A percentile compares a stretch with the other conserved stretches of the same genome.
Evolutionary conservation across 2,888 invertebrate genomes (phyloP).

Genomic region (Calameuta pallipes): DNA sequence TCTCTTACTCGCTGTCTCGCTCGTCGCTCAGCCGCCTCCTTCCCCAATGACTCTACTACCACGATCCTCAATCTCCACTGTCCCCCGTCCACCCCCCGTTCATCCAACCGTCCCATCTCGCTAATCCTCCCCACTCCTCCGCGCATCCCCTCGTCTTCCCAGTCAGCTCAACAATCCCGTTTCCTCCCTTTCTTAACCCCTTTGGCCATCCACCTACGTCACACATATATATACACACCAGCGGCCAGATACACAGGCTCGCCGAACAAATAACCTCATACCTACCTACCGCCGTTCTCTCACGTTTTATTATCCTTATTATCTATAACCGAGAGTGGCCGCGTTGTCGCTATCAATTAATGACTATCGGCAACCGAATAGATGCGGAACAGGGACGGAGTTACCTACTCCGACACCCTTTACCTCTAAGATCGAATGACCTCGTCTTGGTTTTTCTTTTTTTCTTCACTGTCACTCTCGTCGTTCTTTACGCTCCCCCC

Average conservation of each 20-base stretch:
- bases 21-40: slow-evolving; percentile 6
- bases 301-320: not conserved
- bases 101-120: not conserved
- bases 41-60: slow-evolving; percentile 12
- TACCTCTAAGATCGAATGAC: not conserved
- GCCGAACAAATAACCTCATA: not conserved
- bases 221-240: not conserved
- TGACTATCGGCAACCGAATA: not conserved
- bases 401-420: not conserved
- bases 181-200: slow-evolving; percentile 14
- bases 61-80: too few species aligned
- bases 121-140: not conserved
- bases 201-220: not conserved
- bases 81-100: too few species aligned
- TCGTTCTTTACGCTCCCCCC: not conserved
- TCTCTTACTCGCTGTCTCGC: too few species aligned
- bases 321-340: not conserved
- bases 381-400: not conserved
- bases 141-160: not conserved
- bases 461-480: not conserved
- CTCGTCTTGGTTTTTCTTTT: not conserved
- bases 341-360: not conserved
- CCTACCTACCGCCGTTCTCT: not conserved
- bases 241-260: not conserved
- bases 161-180: slow-evolving; percentile 6